Conservation (phyloP, 2,888 invertebrate genomes). For the Chrysotoxum bicinctum region DNA sequence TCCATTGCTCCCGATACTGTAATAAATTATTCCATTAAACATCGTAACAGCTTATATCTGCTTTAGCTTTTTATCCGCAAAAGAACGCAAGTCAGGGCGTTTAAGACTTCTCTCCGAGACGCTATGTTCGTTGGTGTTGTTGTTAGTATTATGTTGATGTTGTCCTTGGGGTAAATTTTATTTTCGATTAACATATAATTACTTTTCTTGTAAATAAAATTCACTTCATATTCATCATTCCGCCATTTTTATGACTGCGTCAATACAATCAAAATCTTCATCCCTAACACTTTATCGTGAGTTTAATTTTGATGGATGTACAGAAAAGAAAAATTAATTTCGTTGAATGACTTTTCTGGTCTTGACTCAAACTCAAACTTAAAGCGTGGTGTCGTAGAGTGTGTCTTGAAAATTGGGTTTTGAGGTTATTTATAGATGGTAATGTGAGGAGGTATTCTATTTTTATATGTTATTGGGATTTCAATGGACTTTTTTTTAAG, state of each 20-base stretch:
- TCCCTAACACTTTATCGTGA: not conserved
- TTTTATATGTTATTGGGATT: no score
- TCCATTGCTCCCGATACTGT: not conserved
- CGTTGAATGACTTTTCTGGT: not conserved
- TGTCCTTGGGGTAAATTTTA: not conserved
- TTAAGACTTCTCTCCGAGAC: not conserved
- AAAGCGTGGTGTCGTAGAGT: not conserved
- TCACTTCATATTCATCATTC: conserved; percentile 1
- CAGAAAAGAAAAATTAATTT: not conserved
- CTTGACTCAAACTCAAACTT: not conserved
- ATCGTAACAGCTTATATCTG: not conserved
- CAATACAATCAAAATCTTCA: not conserved
- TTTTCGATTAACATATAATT: conserved; percentile 11
- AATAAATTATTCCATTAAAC: not conserved
- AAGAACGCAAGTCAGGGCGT: not conserved
- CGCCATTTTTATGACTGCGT: conserved; percentile 1
- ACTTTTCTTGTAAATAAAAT: not conserved
- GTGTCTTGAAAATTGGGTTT: not conserved
- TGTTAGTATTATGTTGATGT: not conserved
- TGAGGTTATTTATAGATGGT: no score
- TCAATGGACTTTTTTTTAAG: no score
- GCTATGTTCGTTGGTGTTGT: not conserved
- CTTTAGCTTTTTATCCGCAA: not conserved
- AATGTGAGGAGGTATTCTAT: no score
- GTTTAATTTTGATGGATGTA: not conserved